Conservation (phyloP, 2,888 invertebrate species). For the Eremobia ochroleuca region DNA sequence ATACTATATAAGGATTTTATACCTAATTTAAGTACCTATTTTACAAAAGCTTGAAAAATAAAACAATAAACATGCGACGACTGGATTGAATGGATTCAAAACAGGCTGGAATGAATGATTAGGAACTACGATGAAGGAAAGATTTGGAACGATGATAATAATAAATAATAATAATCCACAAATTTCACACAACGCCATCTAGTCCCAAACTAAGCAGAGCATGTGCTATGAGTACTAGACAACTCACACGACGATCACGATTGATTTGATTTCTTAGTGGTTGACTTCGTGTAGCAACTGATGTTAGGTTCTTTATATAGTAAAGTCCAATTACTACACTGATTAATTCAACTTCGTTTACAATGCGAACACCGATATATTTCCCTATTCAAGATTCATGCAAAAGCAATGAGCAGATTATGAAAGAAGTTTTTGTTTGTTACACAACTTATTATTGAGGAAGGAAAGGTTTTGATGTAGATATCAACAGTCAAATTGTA, state of each 20-base stretch:
- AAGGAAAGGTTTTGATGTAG: background rate
- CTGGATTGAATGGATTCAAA: background rate
- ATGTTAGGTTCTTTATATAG: background rate
- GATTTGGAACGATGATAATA: background rate
- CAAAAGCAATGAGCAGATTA: background rate
- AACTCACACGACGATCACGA: too few species aligned
- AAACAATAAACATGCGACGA: conserved; percentile 1
- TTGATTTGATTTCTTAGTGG: background rate
- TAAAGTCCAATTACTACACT: background rate
- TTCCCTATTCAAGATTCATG: background rate
- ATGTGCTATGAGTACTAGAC: too few species aligned
- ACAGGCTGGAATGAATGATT: background rate
- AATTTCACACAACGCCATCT: too few species aligned
- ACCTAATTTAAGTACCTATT: background rate
- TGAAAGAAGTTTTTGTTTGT: background rate
- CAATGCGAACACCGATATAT: background rate
- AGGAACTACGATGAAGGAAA: background rate
- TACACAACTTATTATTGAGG: background rate
- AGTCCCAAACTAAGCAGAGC: too few species aligned
- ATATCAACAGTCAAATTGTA: background rate
- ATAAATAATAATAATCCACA: too few species aligned
- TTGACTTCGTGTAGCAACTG: background rate
- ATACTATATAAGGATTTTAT: too few species aligned
- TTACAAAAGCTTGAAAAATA: background rate
- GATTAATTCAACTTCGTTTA: background rate